These are phyloP conservation scores for Troides aeacus DNA, from an alignment of 2,888 invertebrate genomes.

Conservation along the genomic window DNA sequence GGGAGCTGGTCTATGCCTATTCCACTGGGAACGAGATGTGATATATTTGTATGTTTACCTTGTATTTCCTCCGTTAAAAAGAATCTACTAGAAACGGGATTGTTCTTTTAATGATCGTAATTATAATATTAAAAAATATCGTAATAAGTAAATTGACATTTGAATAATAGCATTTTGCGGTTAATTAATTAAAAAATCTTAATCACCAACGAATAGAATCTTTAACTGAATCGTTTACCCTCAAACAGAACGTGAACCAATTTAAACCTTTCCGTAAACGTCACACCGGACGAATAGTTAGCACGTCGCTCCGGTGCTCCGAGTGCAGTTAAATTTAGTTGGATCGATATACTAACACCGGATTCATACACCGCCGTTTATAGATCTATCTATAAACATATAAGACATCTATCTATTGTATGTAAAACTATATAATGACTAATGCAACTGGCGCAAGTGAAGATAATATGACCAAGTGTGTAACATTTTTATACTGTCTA, in stretches of 20 bases:
- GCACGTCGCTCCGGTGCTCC: constrained; percentile 7
- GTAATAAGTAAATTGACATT: background rate
- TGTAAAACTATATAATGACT: too few species aligned
- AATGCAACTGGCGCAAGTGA: too few species aligned
- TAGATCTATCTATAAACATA: background rate
- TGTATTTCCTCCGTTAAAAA: too few species aligned
- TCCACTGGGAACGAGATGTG: too few species aligned
- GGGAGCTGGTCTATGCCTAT: too few species aligned
- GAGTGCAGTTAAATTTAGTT: constrained; percentile 21
- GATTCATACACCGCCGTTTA: background rate
- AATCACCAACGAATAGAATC: too few species aligned
- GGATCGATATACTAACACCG: constrained; percentile 16
- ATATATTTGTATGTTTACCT: background rate
- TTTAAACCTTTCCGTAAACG: constrained; percentile 20
- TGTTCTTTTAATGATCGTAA: background rate
- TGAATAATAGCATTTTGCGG: too few species aligned
- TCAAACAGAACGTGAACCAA: background rate
- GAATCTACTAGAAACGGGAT: background rate
- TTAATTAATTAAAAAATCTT: too few species aligned
- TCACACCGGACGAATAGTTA: constrained; percentile 17
- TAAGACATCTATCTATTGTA: too few species aligned
- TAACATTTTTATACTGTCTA: too few species aligned
- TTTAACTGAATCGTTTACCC: background rate
- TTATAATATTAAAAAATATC: background rate
- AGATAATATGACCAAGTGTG: too few species aligned